These are phyloP conservation scores for Solen grandis DNA, from an alignment of 1,140 invertebrate species.

Conservation along the genomic window DNA sequence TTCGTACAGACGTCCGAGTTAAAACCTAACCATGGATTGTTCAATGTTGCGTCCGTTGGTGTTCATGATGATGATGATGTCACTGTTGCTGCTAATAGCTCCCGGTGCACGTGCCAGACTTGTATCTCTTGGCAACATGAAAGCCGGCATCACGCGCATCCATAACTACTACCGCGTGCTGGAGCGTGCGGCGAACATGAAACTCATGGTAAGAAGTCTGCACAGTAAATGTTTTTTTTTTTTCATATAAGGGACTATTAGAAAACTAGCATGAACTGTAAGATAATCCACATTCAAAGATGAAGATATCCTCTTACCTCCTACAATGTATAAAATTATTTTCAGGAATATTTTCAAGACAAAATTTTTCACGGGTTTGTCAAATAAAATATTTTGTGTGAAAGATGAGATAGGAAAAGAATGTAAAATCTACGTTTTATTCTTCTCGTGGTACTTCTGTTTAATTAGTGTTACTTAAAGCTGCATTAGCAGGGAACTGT, in stretches of 20 bases:
- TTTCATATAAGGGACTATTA: neutral
- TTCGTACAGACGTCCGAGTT: too few relatives aligned
- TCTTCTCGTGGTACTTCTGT: too few relatives aligned
- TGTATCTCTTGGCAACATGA: neutral
- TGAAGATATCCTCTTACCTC: neutral
- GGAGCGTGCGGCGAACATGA: conserved; percentile 32
- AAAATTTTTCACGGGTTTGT: neutral
- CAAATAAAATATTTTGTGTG: neutral
- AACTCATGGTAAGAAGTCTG: conserved; percentile 28
- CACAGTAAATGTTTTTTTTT: neutral
- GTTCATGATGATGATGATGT: too few relatives aligned
- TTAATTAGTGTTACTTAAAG: too few relatives aligned
- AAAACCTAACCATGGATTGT: too few relatives aligned
- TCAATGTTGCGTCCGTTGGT: too few relatives aligned
- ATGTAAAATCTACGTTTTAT: too few relatives aligned
- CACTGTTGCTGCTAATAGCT: too few relatives aligned
- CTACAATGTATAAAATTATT: neutral
- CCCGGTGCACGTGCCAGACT: neutral
- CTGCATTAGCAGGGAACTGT: too few relatives aligned
- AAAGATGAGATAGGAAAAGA: too few relatives aligned
- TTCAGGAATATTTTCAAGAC: neutral
- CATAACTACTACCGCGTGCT: conserved; percentile 14
- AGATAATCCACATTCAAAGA: neutral
- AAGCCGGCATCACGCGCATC: conserved; percentile 21
- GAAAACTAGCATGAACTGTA: neutral